These are phyloP conservation scores for Aphodius sticticus DNA, from an alignment of 2,888 invertebrate species.

Conservation along the genomic window DNA sequence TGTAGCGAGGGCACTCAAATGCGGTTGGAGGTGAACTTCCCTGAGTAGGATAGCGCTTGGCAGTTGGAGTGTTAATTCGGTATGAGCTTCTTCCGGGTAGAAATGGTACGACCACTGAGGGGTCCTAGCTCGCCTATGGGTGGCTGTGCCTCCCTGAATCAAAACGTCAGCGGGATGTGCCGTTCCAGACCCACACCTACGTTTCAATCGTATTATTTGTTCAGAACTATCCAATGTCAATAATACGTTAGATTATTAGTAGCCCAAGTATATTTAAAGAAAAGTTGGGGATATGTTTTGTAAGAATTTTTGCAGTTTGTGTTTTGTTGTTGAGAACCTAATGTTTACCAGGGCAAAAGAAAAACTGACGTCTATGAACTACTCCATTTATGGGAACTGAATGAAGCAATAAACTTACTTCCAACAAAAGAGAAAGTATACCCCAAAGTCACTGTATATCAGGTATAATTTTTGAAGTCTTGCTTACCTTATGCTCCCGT, in stretches of 20 bases:
- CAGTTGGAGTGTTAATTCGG: constrained; percentile 85
- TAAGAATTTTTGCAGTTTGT: too few relatives aligned
- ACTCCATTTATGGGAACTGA: too few relatives aligned
- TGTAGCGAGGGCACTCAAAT: constrained; percentile 82
- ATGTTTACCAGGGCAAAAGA: too few relatives aligned
- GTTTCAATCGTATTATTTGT: constrained; percentile 14
- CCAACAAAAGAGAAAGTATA: too few relatives aligned
- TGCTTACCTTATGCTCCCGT: constrained; percentile 67
- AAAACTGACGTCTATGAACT: too few relatives aligned
- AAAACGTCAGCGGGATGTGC: constrained; percentile 90
- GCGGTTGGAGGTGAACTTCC: constrained; percentile 88
- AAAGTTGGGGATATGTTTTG: too few relatives aligned
- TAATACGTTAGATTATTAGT: too few relatives aligned
- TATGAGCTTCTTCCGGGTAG: constrained; percentile 88
- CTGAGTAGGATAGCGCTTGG: constrained; percentile 89
- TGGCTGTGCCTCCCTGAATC: constrained; percentile 75
- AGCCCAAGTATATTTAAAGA: too few relatives aligned
- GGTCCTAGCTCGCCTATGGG: constrained; percentile 84
- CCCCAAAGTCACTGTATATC: too few relatives aligned
- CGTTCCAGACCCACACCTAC: constrained; percentile 62
- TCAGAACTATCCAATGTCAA: background rate
- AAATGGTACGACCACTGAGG: constrained; percentile 98
- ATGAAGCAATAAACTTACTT: too few relatives aligned
- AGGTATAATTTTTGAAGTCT: background rate
- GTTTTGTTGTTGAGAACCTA: too few relatives aligned